Evolutionary conservation across 2,888 invertebrate species (phyloP), one percentile per base, ranked within the genome.

Genomic region (Asteroscopus sphinx): DNA sequence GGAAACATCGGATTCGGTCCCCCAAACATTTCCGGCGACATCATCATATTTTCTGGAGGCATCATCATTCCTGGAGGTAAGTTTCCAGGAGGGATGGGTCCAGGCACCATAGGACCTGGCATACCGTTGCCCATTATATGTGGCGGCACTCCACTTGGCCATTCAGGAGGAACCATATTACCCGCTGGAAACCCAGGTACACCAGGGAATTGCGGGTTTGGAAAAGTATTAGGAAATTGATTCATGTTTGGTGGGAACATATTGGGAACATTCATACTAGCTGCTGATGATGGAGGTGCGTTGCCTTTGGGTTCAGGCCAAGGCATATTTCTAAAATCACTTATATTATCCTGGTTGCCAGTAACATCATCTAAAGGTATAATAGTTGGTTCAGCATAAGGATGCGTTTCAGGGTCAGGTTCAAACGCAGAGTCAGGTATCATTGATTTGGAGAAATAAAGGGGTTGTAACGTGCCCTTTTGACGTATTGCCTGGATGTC

Each of bases 331-430:
- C 96, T 96, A 79, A 96, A 96, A 85, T 98, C 97, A 80, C 96
- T 97, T 13, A 97, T 95, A 66, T 96, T 96, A 78, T 97, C 97
- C 62, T 97, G 96, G 85, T 96, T 97, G 6, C 97, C 98, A 0
- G 97, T 96, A 4, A 97, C 95, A 91, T 99, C 99, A 68, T 98
- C 98, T 51, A 98, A 90, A 0, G 99, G 99, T 88, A 99, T 98
- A 13, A 95, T 94, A 61, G 96, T 96, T 0, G 98, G 97, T 83
- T 98, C 98, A 2, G 95, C 95, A 68, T 96, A 96, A 33, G 95
- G 95, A 77, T 97, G 96, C 13, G 96, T 96, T 90, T 98, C 98
- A 52, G 96, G 94, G 76, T 99, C 98, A 1, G 99, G 98, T 91
- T 99, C 99, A 16, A 96, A 95, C 0, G 98, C 95, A 21, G 97